Conservation (phyloP, 2,113 vertebrate genomes). For the Colaptes auratus region DNA sequence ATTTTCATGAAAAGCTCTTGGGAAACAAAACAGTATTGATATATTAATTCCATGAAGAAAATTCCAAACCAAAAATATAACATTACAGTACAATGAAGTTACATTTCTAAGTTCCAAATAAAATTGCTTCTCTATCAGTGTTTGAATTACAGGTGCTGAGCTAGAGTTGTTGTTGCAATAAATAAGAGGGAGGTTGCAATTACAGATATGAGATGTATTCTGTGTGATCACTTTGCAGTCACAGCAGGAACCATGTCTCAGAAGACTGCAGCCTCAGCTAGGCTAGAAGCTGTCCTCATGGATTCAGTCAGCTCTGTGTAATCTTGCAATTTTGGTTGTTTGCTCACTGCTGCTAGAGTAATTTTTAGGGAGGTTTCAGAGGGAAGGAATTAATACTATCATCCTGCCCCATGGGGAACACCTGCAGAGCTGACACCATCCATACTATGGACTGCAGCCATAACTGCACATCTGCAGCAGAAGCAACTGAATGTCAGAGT, state of each 20-base stretch:
- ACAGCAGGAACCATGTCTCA: neutral
- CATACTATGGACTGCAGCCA: neutral
- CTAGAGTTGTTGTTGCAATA: neutral
- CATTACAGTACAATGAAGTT: neutral
- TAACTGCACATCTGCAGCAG: neutral
- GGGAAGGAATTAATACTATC: too few species aligned
- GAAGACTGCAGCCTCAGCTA: neutral
- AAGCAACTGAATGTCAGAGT: neutral
- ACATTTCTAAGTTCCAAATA: neutral
- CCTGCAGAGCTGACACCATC: neutral
- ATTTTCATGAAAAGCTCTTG: neutral
- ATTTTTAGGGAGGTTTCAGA: neutral
- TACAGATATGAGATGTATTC: neutral
- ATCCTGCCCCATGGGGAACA: neutral
- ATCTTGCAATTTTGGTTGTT: neutral
- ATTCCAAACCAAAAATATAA: neutral
- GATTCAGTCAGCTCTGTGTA: neutral
- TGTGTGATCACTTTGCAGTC: neutral
- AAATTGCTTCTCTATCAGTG: neutral
- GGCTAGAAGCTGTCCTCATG: neutral
- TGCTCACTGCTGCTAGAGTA: neutral
- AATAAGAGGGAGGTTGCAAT: neutral
- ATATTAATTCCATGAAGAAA: neutral
- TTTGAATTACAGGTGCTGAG: neutral
- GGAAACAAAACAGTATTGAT: neutral